Conservation (phyloP, 1,140 invertebrate genomes). For the Caenorhabditis latens region DNA sequence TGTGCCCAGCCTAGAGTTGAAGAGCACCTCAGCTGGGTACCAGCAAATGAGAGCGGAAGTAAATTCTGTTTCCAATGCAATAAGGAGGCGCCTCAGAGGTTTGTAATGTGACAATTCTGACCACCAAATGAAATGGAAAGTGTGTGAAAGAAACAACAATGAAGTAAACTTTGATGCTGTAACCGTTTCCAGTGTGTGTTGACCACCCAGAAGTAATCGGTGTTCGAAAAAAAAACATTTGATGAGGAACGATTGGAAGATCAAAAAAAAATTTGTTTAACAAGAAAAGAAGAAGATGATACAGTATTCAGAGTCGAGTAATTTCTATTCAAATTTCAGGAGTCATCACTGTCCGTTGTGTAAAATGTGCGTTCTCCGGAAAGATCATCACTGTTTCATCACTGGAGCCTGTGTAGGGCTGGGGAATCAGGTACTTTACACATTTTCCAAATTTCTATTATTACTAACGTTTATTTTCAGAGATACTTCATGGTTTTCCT, state of each 20-base stretch:
- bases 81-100: conserved; percentile 44
- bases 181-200: background rate
- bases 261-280: no score
- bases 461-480: conserved; percentile 64
- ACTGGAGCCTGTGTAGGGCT: conserved; percentile 79
- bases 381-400: conserved; percentile 79
- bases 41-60: conserved; percentile 34
- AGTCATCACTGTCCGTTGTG: conserved; percentile 79
- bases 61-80: conserved; percentile 42
- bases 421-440: conserved; percentile 72
- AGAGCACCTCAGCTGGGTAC: conserved; percentile 35
- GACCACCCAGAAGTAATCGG: background rate
- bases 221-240: background rate
- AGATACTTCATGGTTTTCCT: conserved; percentile 78
- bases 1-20: conserved; percentile 19
- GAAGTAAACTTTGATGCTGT: conserved; percentile 4
- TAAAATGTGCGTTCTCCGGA: conserved; percentile 78
- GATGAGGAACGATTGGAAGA: no score
- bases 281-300: no score
- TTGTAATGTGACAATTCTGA: background rate
- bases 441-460: background rate
- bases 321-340: conserved; percentile 44
- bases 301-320: background rate
- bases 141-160: background rate
- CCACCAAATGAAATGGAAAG: background rate